Percentiles rank a stretch among this genome's conserved stretches.
Evolutionary conservation across 2,888 invertebrate species (phyloP).

Genomic region (Perithous albicinctus): DNA sequence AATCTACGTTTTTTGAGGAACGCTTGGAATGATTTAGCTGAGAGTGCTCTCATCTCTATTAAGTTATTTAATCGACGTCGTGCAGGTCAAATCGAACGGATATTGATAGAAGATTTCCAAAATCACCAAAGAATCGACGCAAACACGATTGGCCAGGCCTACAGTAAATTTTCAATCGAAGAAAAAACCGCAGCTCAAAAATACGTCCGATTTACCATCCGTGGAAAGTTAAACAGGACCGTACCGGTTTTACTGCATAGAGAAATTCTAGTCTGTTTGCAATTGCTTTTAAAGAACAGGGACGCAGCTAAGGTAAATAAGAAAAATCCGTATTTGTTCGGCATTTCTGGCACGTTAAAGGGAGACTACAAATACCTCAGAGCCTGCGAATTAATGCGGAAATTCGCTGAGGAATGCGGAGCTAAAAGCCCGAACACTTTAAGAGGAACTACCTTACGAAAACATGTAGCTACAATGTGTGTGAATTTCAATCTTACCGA

Average conservation of each 20-base stretch:
- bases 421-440: slow-evolving; percentile 63
- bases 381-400: slow-evolving; percentile 61
- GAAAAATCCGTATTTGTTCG: slow-evolving; percentile 65
- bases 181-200: slow-evolving; percentile 33
- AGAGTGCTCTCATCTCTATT: slow-evolving; percentile 32
- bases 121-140: slow-evolving; percentile 44
- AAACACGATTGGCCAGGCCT: slow-evolving; percentile 39
- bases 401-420: slow-evolving; percentile 56
- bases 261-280: slow-evolving; percentile 8
- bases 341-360: slow-evolving; percentile 44
- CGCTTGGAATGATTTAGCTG: slow-evolving; percentile 49
- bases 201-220: slow-evolving; percentile 47
- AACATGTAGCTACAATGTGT: slow-evolving; percentile 70
- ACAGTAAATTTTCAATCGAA: slow-evolving; percentile 13
- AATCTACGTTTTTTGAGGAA: background rate
- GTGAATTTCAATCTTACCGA: slow-evolving; percentile 59
- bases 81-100: slow-evolving; percentile 66
- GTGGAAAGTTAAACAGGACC: slow-evolving; percentile 60
- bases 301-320: slow-evolving; percentile 20
- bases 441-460: slow-evolving; percentile 66
- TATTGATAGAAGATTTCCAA: slow-evolving; percentile 56
- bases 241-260: slow-evolving; percentile 62
- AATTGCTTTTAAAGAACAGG: slow-evolving; percentile 43
- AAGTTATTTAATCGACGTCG: slow-evolving; percentile 70
- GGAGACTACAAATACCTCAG: slow-evolving; percentile 54